These are phyloP conservation scores for Calameuta idolon DNA, from an alignment of 2,888 invertebrate species.

Conservation along the genomic window DNA sequence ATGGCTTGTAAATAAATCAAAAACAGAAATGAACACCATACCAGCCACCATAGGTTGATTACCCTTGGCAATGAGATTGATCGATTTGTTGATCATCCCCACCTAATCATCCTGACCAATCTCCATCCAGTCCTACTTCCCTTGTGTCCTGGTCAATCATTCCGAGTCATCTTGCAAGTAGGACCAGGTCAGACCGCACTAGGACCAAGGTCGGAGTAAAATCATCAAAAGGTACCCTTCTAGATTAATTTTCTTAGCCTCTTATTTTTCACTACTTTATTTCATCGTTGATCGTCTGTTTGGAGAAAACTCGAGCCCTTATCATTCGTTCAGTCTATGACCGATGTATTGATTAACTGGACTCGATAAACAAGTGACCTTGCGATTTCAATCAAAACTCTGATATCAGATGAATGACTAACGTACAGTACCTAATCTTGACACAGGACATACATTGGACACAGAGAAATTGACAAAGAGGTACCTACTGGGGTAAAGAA, in stretches of 20 bases:
- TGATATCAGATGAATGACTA: background rate
- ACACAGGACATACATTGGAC: background rate
- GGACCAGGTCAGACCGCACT: background rate
- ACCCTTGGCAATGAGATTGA: slow-evolving; percentile 13
- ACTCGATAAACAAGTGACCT: background rate
- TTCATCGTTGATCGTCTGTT: background rate
- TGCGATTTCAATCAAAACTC: background rate
- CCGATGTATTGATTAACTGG: background rate
- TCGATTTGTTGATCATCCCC: background rate
- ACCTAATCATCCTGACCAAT: background rate
- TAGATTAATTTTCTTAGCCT: too few relatives aligned
- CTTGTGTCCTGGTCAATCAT: background rate
- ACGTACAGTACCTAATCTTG: background rate
- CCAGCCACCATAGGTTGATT: slow-evolving; percentile 31
- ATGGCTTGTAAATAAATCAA: slow-evolving; percentile 35
- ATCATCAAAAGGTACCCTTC: background rate
- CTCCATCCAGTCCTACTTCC: background rate
- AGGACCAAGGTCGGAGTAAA: background rate
- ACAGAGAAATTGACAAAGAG: background rate
- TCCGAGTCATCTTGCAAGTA: background rate
- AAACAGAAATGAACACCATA: slow-evolving; percentile 26
- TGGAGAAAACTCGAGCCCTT: background rate
- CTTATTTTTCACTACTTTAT: background rate
- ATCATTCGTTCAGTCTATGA: background rate
- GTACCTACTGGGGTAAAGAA: background rate